Base-by-base conservation (phyloP, 2,888 invertebrate species). In the Yponomeuta evonymella region DNA sequence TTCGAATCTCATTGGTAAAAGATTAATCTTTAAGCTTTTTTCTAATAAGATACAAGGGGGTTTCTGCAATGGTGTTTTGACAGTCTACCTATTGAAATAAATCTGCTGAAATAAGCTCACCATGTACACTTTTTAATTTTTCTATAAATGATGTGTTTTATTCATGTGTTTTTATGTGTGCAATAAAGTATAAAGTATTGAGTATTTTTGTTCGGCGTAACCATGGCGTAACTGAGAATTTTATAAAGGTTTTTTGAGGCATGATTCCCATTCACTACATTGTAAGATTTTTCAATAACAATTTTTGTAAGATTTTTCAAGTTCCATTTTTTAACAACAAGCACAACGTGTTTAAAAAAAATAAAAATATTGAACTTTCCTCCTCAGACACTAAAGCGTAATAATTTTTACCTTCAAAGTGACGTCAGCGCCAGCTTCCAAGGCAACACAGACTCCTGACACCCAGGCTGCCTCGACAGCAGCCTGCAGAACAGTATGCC, bases 351-450 rank as follows among this genome's bases (percentile, higher is more conserved):
- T 23, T 23, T 33, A 33, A 33, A 2, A 33, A 33, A 33, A 33
- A 33, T 1, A 33, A 33, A 33, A 4, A 1, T 33, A 33, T 2
- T 33, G 33, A 33, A 33, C 33, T 33, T 5, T 33, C 33, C 33
- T 33, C 33, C 33, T 2, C 3, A 33, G 33, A 33, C 5, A 33
- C 33, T 33, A 5, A 23, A 33, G 33, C 33, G 0, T 33, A 33
- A 23, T 23, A 23, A 23, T 1, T 33, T 33, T 79, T 58, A 90
- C 90, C 83, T 85, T 89, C 36, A 89, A 77, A 5, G 89, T 88
- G 9, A 93, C 88, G 76, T 93, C 90, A 72, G 93, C 93, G 0
- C 93, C 93, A 12, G 92, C 86, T 75, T 93, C 93, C 66, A 94
- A 78, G 3, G 93, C 87, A 1, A 93, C 84, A 69, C 89, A 89